A percentile compares a stretch with the other conserved stretches of the same genome.
These are phyloP conservation scores for Clavelina lepadiformis DNA, from an alignment of 23 tunicate species.

Conservation along the genomic window DNA sequence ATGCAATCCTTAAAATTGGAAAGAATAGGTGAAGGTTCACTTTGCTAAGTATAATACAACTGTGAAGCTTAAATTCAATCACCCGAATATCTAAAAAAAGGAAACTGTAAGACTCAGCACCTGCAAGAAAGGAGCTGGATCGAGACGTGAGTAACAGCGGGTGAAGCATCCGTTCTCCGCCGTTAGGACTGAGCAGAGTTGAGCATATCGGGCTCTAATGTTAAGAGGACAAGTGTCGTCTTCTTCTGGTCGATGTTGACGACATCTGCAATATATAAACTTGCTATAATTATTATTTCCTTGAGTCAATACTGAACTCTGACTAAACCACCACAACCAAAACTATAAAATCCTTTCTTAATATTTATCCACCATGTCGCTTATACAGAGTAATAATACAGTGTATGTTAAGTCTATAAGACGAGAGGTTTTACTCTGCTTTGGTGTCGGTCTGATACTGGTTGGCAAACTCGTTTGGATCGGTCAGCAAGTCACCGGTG, in stretches of 20 bases:
- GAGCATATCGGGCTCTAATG: too few relatives aligned
- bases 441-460: slow-evolving; percentile 31
- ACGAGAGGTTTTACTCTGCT: too few relatives aligned
- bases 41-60: not conserved
- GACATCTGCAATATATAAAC: too few relatives aligned
- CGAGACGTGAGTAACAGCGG: slow-evolving; percentile 14
- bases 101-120: slow-evolving; percentile 2
- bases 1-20: slow-evolving; percentile 10
- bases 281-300: too few relatives aligned
- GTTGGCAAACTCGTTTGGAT: slow-evolving; percentile 42
- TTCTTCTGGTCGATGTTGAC: too few relatives aligned
- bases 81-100: not conserved
- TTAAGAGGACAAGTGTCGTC: too few relatives aligned
- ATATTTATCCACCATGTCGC: too few relatives aligned
- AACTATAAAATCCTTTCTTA: too few relatives aligned
- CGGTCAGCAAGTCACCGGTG: slow-evolving; percentile 12
- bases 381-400: too few relatives aligned
- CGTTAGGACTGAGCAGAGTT: slow-evolving; percentile 27
- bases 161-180: slow-evolving; percentile 39
- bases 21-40: not conserved
- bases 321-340: too few relatives aligned
- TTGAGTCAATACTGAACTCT: too few relatives aligned
- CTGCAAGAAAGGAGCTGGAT: slow-evolving; percentile 23
- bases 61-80: not conserved
- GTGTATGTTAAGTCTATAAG: too few relatives aligned